Evolutionary conservation across 2,888 invertebrate species (phyloP).

Genomic region (Metacarcinus magister): DNA sequence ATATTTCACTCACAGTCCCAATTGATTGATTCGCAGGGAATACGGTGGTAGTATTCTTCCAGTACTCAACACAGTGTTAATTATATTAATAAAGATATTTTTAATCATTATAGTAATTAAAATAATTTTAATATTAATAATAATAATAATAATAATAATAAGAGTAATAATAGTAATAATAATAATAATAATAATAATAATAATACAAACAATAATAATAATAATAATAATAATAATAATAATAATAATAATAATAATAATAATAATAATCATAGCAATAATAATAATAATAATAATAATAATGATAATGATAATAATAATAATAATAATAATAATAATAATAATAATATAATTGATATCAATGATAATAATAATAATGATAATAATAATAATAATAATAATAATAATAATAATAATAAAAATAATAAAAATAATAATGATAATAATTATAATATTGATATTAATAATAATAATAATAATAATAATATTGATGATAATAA

Average conservation of each 20-base stretch:
- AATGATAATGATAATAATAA: neutral
- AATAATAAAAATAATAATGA: neutral
- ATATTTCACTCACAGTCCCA: too few relatives aligned
- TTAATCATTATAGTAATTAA: neutral
- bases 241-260: conserved; percentile 32
- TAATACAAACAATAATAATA: neutral
- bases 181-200: conserved; percentile 55
- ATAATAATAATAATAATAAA: too few relatives aligned
- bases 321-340: neutral
- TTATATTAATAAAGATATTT: neutral
- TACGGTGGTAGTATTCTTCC: neutral
- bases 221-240: neutral
- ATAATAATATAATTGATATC: neutral
- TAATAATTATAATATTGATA: neutral
- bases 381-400: neutral
- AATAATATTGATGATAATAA: neutral
- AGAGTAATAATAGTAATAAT: conserved; percentile 48
- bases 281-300: neutral
- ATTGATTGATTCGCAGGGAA: too few relatives aligned
- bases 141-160: conserved; percentile 51
- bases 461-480: neutral
- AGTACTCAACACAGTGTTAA: neutral
- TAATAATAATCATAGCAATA: neutral
- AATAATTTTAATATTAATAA: conserved; percentile 37
- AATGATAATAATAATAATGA: neutral